Evolutionary conservation across 2,797 vertebrate species (phyloP), one percentile per base, ranked within the genome.

Genomic region (Tokudaia tokunoshimensis): DNA sequence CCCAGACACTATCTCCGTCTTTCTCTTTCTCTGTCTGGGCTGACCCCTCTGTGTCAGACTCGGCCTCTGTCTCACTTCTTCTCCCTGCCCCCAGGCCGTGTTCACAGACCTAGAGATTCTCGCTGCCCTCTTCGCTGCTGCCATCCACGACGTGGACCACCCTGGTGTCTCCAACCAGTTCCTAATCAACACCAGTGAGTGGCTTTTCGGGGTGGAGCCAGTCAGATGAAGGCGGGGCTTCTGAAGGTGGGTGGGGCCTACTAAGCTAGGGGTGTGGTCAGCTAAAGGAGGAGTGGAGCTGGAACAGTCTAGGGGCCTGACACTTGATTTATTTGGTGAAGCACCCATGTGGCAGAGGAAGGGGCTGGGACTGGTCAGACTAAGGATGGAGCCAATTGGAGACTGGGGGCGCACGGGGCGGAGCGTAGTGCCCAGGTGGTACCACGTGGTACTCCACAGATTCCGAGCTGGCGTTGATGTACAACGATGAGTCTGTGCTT

Each of bases 131-230:
- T 99, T 99, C 95, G 99, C 99, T 37, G 99, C 99, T 79, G 99
- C 99, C 98, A 99, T 99, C 95, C 99, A 99, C 47, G 99, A 99
- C 72, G 99, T 99, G 94, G 99, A 99, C 98, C 99, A 99, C 98
- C 99, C 99, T 61, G 99, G 99, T 80, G 99, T 99, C 96, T 99
- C 99, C 97, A 99, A 99, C 98, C 99, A 99, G 98, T 99, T 99
- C 98, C 99, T 99, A 96, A 99, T 99, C 98, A 99, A 99, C 97
- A 99, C 99, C 96, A 99, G 99, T 99, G 98, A 99, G 99, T 98
- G 79, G 67, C 19, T 44, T 34, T 47, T 50, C 15, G n/a, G 85
- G 67, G 85, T 44, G 85, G 50, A 8, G 85, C n/a, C n/a, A 44
- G n/a, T 24, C 37, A 41, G n/a, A 17, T 74, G 50, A 19, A 47